A percentile compares a stretch with the other conserved stretches of the same genome.
These are phyloP conservation scores for Nipponia nippon DNA, from an alignment of 2,113 vertebrate genomes.

Conservation along the genomic window DNA sequence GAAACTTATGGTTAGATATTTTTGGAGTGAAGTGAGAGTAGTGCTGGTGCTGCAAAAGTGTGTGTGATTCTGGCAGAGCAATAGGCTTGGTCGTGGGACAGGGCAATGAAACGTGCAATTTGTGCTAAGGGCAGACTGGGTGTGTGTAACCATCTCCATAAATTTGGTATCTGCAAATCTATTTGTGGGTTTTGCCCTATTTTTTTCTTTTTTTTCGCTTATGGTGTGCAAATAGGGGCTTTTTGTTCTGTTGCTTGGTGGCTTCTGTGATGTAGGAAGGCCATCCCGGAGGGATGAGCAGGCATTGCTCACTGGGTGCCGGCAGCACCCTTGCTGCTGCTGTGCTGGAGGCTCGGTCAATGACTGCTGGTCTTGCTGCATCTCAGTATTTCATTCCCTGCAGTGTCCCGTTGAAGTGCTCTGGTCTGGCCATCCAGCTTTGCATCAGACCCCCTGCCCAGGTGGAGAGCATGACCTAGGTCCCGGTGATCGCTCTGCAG, in stretches of 20 bases:
- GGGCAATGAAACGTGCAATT: not conserved
- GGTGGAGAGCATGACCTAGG: not conserved
- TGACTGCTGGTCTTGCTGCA: not conserved
- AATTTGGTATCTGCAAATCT: not conserved
- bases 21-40: not conserved
- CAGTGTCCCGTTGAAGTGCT: not conserved
- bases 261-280: not conserved
- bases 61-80: not conserved
- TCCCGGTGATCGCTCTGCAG: not conserved
- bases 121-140: not conserved
- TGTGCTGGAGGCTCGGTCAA: not conserved
- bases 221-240: not conserved
- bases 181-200: fast-evolving
- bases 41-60: not conserved
- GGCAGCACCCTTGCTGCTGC: not conserved
- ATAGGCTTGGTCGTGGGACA: fast-evolving
- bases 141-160: not conserved
- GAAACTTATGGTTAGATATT: not conserved
- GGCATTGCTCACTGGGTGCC: not conserved
- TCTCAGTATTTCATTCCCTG: not conserved
- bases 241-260: not conserved
- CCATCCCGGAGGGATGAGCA: not conserved
- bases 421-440: not conserved
- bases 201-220: too few relatives aligned
- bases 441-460: not conserved